Conservation (phyloP, 2,797 vertebrate species). For the Gambusia yucatana region DNA sequence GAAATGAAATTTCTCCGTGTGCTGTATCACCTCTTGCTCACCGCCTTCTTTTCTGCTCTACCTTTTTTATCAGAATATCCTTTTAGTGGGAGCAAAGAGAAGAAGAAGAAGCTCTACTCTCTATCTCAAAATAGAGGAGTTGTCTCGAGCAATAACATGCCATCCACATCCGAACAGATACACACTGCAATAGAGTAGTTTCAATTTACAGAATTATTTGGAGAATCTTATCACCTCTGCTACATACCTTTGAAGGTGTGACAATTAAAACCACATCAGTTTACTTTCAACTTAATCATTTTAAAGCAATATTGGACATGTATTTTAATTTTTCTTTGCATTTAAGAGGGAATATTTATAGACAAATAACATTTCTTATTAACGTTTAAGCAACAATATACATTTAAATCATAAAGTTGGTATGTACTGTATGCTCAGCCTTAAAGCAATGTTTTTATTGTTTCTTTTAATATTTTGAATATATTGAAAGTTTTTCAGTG, state of each 20-base stretch:
- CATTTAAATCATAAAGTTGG: background rate
- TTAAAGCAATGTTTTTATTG: no score
- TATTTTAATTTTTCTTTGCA: background rate
- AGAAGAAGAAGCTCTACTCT: slow-evolving; percentile 60
- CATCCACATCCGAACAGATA: slow-evolving; percentile 56
- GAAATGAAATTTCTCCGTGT: slow-evolving; percentile 93
- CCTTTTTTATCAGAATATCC: slow-evolving; percentile 86
- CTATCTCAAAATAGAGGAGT: slow-evolving; percentile 70
- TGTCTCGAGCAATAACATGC: slow-evolving; percentile 67
- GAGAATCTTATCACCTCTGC: slow-evolving; percentile 39
- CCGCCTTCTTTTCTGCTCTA: slow-evolving; percentile 58
- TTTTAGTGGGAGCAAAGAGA: slow-evolving; percentile 65
- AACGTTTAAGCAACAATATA: background rate
- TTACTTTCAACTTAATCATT: slow-evolving; percentile 3
- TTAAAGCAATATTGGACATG: background rate
- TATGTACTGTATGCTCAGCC: no score
- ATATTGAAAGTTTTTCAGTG: background rate
- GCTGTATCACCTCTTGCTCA: slow-evolving; percentile 51
- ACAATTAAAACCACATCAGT: slow-evolving; percentile 25
- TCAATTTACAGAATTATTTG: slow-evolving; percentile 78
- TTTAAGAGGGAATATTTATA: background rate
- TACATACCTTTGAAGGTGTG: slow-evolving; percentile 14
- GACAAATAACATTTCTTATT: background rate
- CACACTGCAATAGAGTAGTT: slow-evolving; percentile 73
- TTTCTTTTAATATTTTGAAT: background rate